Conservation (phyloP, 2,888 invertebrate genomes). For the Caradrina clavipalpis region DNA sequence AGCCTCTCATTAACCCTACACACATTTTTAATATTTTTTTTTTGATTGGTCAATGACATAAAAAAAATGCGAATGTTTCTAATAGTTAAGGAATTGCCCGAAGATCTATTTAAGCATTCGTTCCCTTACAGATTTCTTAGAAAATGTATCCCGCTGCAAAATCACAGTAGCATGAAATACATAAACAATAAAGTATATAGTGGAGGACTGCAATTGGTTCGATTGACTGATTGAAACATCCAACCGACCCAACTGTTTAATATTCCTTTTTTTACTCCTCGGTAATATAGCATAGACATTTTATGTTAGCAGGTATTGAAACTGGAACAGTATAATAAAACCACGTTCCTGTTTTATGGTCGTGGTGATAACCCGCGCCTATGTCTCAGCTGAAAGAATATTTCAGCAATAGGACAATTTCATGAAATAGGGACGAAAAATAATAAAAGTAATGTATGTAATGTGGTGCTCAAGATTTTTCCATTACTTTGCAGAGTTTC, state of each 20-base stretch:
- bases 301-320: constrained; percentile 50
- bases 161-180: constrained; percentile 24
- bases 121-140: constrained; percentile 10
- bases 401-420: constrained; percentile 56
- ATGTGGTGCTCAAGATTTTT: constrained; percentile 47
- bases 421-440: constrained; percentile 53
- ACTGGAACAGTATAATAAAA: constrained; percentile 49
- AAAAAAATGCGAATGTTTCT: too few species aligned
- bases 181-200: constrained; percentile 18
- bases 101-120: neutral
- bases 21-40: too few species aligned
- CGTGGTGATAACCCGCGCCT: constrained; percentile 48
- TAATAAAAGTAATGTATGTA: constrained; percentile 57
- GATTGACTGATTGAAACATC: constrained; percentile 29
- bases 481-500: constrained; percentile 45
- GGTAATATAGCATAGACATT: constrained; percentile 23
- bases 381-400: constrained; percentile 56
- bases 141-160: neutral
- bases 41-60: too few species aligned
- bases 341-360: constrained; percentile 52
- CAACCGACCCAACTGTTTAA: constrained; percentile 17
- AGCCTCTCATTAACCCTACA: too few species aligned
- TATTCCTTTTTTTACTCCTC: constrained; percentile 13
- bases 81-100: too few species aligned
- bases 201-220: constrained; percentile 17